Conservation (phyloP, 2,797 vertebrate species). For the Myiotriccus ornatus region DNA sequence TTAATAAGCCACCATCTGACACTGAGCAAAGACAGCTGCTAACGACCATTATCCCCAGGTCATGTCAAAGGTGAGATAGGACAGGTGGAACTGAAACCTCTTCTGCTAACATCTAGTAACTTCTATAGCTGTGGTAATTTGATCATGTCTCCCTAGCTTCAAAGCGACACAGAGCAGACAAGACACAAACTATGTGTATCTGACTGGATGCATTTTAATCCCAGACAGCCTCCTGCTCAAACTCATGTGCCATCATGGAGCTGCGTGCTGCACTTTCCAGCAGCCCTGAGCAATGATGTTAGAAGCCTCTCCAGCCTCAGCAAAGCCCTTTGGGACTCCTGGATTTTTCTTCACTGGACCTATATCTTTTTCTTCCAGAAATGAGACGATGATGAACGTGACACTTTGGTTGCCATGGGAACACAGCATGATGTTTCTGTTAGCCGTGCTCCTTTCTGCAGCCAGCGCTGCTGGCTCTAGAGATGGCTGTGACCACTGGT, state of each 20-base stretch:
- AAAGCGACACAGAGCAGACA: neutral
- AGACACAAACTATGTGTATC: neutral
- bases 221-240: neutral
- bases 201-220: neutral
- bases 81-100: neutral
- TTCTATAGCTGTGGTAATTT: neutral
- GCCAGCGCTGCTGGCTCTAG: neutral
- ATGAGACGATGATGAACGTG: slow-evolving; percentile 8
- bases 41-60: neutral
- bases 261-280: neutral
- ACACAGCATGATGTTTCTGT: slow-evolving; percentile 18
- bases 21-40: neutral
- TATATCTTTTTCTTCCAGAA: neutral
- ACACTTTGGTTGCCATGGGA: slow-evolving; percentile 44
- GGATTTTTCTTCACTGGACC: neutral
- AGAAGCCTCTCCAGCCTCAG: neutral
- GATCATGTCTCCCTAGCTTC: neutral
- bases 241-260: neutral
- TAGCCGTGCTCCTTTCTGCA: neutral
- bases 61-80: neutral
- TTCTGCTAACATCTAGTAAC: neutral
- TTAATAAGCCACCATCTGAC: neutral
- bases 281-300: neutral
- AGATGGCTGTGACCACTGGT: neutral
- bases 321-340: neutral